Percentiles rank a stretch among this genome's conserved stretches.
These are phyloP conservation scores for Sesia bembeciformis DNA, from an alignment of 2,888 invertebrate genomes.

Conservation along the genomic window DNA sequence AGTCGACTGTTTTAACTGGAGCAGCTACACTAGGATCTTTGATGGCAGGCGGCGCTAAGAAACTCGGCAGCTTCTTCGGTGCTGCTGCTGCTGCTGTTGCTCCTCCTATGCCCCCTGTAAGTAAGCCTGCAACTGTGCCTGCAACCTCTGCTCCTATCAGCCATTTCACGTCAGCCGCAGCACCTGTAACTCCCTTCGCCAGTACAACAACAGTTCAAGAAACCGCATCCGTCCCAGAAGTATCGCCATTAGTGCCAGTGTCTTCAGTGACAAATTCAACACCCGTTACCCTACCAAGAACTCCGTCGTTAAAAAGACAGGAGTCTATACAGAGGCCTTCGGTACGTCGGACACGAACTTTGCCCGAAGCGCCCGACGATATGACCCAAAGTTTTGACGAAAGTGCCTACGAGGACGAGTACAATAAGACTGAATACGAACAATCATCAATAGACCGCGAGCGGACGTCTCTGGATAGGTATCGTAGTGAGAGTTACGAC, in stretches of 20 bases:
- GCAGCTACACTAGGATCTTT: constrained; percentile 65
- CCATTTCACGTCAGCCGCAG: constrained; percentile 34
- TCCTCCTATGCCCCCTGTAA: constrained; percentile 29
- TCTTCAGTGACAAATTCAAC: constrained; percentile 47
- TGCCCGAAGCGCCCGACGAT: constrained; percentile 66
- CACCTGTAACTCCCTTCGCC: constrained; percentile 45
- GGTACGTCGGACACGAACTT: constrained; percentile 60
- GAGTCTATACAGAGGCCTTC: constrained; percentile 68
- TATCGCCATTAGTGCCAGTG: constrained; percentile 44
- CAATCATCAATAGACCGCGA: constrained; percentile 52
- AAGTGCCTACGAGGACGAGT: constrained; percentile 72
- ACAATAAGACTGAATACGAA: constrained; percentile 69
- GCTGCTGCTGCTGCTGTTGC: constrained; percentile 64
- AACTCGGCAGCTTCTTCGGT: constrained; percentile 64
- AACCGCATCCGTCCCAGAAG: constrained; percentile 59
- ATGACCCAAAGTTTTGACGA: constrained; percentile 58
- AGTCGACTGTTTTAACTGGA: constrained; percentile 56
- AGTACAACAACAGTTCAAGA: constrained; percentile 40
- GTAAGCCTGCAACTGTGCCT: constrained; percentile 29
- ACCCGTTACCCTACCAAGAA: constrained; percentile 47
- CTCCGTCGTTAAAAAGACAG: constrained; percentile 61
- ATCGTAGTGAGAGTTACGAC: constrained; percentile 54
- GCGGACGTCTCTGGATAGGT: constrained; percentile 58
- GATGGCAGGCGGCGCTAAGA: constrained; percentile 68
- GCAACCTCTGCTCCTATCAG: constrained; percentile 26